Percentiles rank a stretch among this genome's conserved stretches.
Evolutionary conservation across 2,797 vertebrate species (phyloP).

Genomic region (Falco columbarius): DNA sequence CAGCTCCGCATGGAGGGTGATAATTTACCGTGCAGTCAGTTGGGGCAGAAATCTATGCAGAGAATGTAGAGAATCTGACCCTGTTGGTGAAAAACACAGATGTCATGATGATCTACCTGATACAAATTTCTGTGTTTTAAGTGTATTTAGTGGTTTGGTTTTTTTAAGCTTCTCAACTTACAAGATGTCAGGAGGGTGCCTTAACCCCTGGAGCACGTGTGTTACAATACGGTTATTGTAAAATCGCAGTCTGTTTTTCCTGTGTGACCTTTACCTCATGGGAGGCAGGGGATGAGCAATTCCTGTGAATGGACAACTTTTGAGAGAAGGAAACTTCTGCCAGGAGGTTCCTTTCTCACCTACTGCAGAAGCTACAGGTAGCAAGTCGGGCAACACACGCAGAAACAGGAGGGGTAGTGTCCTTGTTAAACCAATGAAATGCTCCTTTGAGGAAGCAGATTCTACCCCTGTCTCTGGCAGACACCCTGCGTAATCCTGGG

Average conservation of each 20-base stretch:
- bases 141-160: not conserved
- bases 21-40: not conserved
- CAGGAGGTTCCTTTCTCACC: not conserved
- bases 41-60: not conserved
- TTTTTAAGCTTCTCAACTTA: not conserved
- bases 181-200: not conserved
- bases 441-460: not conserved
- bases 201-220: not conserved
- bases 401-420: not conserved
- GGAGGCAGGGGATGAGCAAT: not conserved
- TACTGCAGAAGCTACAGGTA: not conserved
- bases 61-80: not conserved
- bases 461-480: not conserved
- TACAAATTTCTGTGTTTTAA: not conserved
- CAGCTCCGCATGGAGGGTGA: not conserved
- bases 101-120: not conserved
- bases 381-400: not conserved
- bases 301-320: not conserved
- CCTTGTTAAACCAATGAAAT: not conserved
- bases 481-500: not conserved
- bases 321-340: not conserved
- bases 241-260: not conserved
- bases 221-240: not conserved
- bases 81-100: not conserved
- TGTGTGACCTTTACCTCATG: not conserved